Evolutionary conservation across 2,797 vertebrate species (phyloP).

Genomic region (Triplophysa yarkandensis): DNA sequence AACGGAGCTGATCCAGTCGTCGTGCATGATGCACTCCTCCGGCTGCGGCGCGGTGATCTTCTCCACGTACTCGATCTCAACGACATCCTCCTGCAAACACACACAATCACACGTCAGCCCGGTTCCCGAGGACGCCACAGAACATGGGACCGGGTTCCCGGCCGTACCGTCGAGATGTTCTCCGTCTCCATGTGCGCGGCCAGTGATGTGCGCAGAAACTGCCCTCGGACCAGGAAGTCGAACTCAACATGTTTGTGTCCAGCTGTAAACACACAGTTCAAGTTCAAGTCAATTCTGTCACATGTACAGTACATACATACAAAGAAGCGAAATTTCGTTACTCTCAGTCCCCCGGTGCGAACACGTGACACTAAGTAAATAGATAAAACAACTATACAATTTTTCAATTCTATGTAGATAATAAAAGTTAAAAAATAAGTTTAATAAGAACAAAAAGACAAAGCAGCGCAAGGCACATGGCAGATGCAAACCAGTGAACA

Average conservation of each 20-base stretch:
- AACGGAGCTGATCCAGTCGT: constrained; percentile 96
- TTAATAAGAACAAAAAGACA: too few relatives aligned
- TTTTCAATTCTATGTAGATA: too few relatives aligned
- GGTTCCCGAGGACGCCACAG: background rate
- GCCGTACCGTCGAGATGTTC: constrained; percentile 88
- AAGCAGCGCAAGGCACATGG: too few relatives aligned
- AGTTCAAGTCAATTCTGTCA: too few relatives aligned
- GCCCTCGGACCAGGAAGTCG: constrained; percentile 93
- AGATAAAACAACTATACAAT: too few relatives aligned
- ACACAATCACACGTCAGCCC: constrained; percentile 17
- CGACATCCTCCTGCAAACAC: constrained; percentile 89
- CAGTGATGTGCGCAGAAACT: constrained; percentile 88
- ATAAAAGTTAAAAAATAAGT: too few relatives aligned
- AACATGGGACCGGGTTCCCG: too few relatives aligned
- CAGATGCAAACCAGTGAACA: too few relatives aligned
- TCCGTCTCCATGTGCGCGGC: constrained; percentile 88
- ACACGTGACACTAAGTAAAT: too few relatives aligned
- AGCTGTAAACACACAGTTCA: constrained; percentile 66
- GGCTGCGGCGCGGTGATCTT: constrained; percentile 91
- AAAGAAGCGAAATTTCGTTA: too few relatives aligned
- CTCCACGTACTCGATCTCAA: constrained; percentile 95
- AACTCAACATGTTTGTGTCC: constrained; percentile 93
- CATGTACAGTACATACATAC: too few relatives aligned
- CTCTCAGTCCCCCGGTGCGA: too few relatives aligned
- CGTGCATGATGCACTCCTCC: constrained; percentile 94